Percentiles rank a stretch among this genome's conserved stretches.
phyloP scores from a whole-genome alignment of 1,140 invertebrate species.

The Ectropis grisescens region DNA sequence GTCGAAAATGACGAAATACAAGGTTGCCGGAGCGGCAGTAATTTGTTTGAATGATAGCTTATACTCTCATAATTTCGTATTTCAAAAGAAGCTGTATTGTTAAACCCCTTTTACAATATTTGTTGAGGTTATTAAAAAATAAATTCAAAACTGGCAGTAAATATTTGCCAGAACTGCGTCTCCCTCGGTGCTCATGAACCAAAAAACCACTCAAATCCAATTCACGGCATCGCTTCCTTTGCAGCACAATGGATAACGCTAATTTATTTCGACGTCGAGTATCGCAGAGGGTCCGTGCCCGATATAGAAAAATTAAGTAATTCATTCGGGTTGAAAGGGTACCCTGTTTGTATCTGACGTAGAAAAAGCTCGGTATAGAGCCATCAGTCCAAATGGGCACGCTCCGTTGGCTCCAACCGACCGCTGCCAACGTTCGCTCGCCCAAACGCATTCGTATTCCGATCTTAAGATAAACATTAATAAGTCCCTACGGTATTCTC shows the following conservation, averaged over 20 bases:
- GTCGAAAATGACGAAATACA: no score
- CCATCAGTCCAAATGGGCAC: conserved; percentile 47
- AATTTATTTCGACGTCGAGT: conserved; percentile 51
- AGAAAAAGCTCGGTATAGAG: conserved; percentile 49
- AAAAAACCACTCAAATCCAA: conserved; percentile 20
- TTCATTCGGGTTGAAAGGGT: conserved; percentile 60
- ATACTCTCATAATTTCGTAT: no score
- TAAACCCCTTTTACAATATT: no score
- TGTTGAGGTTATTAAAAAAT: no score
- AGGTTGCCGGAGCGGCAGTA: no score
- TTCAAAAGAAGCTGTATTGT: no score
- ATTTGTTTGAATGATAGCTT: no score
- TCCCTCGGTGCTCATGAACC: conserved; percentile 11
- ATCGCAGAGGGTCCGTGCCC: conserved; percentile 30
- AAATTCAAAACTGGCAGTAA: conserved; percentile 1
- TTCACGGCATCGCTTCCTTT: conserved; percentile 15
- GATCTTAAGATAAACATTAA: conserved; percentile 64
- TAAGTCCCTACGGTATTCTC: conserved; percentile 32
- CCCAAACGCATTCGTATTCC: conserved; percentile 46
- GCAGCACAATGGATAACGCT: conserved; percentile 30
- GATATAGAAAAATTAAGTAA: conserved; percentile 60
- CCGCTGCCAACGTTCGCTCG: conserved; percentile 20
- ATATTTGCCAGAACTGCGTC: conserved; percentile 17
- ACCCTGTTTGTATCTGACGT: conserved; percentile 56
- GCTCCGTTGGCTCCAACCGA: conserved; percentile 50